These are phyloP conservation scores for Lathronympha strigana DNA, from an alignment of 2,888 invertebrate genomes.

Conservation along the genomic window DNA sequence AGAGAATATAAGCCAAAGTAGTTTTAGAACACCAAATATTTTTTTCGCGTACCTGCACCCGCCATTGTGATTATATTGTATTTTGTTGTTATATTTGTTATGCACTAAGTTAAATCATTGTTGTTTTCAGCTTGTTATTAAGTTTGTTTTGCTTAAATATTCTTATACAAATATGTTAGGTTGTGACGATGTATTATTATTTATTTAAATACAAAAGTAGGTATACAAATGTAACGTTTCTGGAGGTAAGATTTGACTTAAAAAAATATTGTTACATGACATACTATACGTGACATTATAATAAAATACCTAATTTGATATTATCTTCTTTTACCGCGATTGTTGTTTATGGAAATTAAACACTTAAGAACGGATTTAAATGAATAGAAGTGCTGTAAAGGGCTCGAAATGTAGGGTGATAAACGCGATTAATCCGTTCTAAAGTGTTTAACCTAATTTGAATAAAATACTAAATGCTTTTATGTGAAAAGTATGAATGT, in stretches of 20 bases:
- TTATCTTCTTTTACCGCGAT: no score
- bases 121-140: conserved; percentile 27
- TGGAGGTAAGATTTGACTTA: neutral
- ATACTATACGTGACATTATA: no score
- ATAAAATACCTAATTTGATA: no score
- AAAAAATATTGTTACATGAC: neutral
- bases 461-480: no score
- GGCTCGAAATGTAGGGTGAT: no score
- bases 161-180: conserved; percentile 25
- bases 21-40: conserved; percentile 40
- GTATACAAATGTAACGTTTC: neutral
- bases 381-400: no score
- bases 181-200: conserved; percentile 35
- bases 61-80: conserved; percentile 33
- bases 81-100: conserved; percentile 38
- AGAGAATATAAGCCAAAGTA: conserved; percentile 36
- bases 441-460: no score
- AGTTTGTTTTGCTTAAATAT: conserved; percentile 16
- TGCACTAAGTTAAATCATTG: conserved; percentile 31
- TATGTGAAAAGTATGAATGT: neutral
- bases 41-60: conserved; percentile 36
- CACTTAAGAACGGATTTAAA: no score
- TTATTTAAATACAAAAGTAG: neutral
- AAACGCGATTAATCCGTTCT: no score
- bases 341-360: no score